Evolutionary conservation across 2,113 vertebrate species (phyloP), one percentile per base, ranked within the genome.

Genomic region (Sceloporus tristichus): DNA sequence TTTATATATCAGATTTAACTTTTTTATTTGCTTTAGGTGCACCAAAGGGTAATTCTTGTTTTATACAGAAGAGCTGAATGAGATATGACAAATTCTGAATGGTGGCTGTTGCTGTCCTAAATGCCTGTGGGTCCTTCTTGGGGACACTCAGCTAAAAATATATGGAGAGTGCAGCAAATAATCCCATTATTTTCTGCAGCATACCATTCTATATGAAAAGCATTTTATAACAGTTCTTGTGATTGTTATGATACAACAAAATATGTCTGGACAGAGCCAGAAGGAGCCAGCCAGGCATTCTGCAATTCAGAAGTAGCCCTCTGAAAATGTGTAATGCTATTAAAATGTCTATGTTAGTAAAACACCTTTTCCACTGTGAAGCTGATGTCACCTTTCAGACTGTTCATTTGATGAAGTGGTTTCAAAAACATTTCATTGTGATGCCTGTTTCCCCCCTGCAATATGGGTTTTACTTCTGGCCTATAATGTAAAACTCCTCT

Each of bases 371-470:
- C 68, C 88, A 62, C 70, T 84, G 71, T 75, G 73, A 81, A 87
- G 66, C 82, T 92, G 94, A 93, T 92, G 2, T 94, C 88, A 73
- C 92, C 85, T 89, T 94, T 94, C 27, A 74, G 93, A 90, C 87
- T 91, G 90, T 94, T 92, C 88, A 91, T 87, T 93, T 89, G 94
- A 95, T 94, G 90, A 94, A 92, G 92, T 94, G 92, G 89, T 95
- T 93, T 96, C 75, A 85, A 86, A 92, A 91, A 93, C 29, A 90
- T 79, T 91, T 90, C 89, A 82, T 93, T 90, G 34, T 3, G 0
- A 1, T 59, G 65, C 89, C 88, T 54, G 0, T 85, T 86, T 62
- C 29, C 68, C 5, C 59, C 13, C 3, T 92, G 76, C 82, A 88
- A 87, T 89, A 93, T 92, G 79, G 19, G 87, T 89, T 92, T 89